Conservation (phyloP, 2,888 invertebrate species). For the Leucozona laternaria region DNA sequence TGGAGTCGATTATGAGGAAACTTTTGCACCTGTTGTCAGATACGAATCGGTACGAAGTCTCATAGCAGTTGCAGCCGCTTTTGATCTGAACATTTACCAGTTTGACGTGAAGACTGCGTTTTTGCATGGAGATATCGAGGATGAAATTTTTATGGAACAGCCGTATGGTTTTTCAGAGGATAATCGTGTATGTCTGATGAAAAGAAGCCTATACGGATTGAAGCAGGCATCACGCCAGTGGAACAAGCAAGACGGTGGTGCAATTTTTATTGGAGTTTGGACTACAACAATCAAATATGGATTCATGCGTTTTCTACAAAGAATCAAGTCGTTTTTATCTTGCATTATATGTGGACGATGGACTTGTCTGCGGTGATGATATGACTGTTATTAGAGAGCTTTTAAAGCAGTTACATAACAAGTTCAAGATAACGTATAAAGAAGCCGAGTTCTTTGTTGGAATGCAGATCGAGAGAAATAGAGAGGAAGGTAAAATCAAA, state of each 20-base stretch:
- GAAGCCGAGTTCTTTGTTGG: conserved; percentile 58
- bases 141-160: conserved; percentile 71
- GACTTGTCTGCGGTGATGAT: conserved; percentile 72
- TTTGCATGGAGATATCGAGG: conserved; percentile 67
- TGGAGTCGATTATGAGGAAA: conserved; percentile 72
- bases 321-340: conserved; percentile 60
- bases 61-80: conserved; percentile 65
- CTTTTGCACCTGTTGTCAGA: no score
- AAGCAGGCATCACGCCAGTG: conserved; percentile 67
- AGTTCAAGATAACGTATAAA: conserved; percentile 54
- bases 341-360: conserved; percentile 78
- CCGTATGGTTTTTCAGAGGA: conserved; percentile 68
- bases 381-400: conserved; percentile 16
- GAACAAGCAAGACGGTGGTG: conserved; percentile 59
- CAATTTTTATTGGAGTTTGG: conserved; percentile 50
- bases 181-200: conserved; percentile 62
- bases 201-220: conserved; percentile 70
- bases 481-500: conserved; percentile 46
- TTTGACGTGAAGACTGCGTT: conserved; percentile 76
- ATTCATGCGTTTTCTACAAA: conserved; percentile 57
- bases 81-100: conserved; percentile 59
- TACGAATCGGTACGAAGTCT: conserved; percentile 53
- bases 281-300: conserved; percentile 57
- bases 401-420: conserved; percentile 15
- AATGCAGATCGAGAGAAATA: no score